These are phyloP conservation scores for Cetoscarus ocellatus DNA, from an alignment of 2,797 vertebrate genomes.

Conservation along the genomic window DNA sequence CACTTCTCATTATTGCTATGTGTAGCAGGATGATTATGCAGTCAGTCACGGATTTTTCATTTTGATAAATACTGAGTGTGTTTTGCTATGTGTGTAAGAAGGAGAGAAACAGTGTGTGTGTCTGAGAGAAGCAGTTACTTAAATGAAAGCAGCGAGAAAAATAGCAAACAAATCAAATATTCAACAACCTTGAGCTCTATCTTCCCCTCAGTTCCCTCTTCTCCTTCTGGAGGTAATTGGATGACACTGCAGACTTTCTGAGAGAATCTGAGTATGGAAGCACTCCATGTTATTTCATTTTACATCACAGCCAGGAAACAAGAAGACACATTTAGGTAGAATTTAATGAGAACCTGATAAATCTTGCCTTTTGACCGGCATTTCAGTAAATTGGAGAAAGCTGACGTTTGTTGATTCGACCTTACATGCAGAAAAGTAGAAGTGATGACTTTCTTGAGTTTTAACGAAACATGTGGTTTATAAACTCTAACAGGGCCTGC, in stretches of 20 bases:
- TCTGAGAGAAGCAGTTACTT: conserved; percentile 24
- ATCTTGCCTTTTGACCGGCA: conserved; percentile 13
- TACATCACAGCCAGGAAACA: conserved; percentile 42
- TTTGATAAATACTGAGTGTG: conserved; percentile 42
- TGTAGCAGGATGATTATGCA: conserved; percentile 43
- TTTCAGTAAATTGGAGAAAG: conserved; percentile 36
- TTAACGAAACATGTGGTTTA: conserved; percentile 29
- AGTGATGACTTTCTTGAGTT: not conserved
- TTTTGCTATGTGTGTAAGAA: conserved; percentile 14
- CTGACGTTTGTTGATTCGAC: conserved; percentile 45
- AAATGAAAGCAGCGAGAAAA: conserved; percentile 56
- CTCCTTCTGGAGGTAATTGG: conserved; percentile 63
- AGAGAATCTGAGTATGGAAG: conserved; percentile 31
- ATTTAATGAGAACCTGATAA: conserved; percentile 44
- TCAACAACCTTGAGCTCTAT: conserved; percentile 64
- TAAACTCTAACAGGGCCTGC: conserved; percentile 19
- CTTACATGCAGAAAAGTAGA: conserved; percentile 12
- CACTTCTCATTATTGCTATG: conserved; percentile 43
- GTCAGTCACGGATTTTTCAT: conserved; percentile 38
- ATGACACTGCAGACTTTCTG: conserved; percentile 45
- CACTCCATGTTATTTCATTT: conserved; percentile 48
- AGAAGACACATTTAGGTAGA: conserved; percentile 32
- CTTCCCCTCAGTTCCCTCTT: conserved; percentile 27
- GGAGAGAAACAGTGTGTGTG: conserved; percentile 2
- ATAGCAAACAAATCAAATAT: conserved; percentile 72